These are phyloP conservation scores for Callosobruchus maculatus DNA, from an alignment of 2,888 invertebrate species.

Conservation along the genomic window DNA sequence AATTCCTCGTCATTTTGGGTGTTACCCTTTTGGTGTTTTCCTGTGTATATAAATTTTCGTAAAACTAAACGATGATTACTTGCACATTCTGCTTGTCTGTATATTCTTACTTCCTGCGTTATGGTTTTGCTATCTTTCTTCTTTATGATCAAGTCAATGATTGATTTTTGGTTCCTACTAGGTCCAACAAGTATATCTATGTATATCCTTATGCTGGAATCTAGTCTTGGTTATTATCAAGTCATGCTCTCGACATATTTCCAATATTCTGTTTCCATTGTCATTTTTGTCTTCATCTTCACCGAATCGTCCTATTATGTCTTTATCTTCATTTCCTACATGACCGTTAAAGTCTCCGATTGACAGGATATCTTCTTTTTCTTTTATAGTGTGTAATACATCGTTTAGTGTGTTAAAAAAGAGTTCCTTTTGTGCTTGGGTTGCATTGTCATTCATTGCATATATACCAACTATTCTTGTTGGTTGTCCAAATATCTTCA, in stretches of 20 bases:
- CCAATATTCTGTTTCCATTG: background rate
- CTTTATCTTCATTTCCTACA: background rate
- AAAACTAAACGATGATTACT: conserved; percentile 1
- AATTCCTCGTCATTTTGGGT: background rate
- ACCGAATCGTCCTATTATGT: background rate
- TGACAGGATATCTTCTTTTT: background rate
- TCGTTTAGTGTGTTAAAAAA: conserved; percentile 1
- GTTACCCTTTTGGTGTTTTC: background rate
- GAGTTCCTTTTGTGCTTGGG: background rate
- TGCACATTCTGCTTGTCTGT: conserved; percentile 1
- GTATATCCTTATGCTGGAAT: background rate
- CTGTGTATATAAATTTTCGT: conserved; percentile 1
- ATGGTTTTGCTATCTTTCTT: background rate
- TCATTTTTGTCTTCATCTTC: background rate
- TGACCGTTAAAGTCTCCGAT: background rate
- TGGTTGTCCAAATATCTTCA: conserved; percentile 4
- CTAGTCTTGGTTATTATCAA: background rate
- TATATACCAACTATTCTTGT: conserved; percentile 6
- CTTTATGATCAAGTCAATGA: background rate
- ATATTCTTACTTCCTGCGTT: background rate
- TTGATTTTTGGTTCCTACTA: background rate
- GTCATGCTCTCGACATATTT: background rate
- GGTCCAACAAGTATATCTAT: background rate
- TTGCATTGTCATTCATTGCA: conserved; percentile 3
- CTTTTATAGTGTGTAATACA: background rate